Evolutionary conservation across 2,888 invertebrate genomes (phyloP), one percentile per base, ranked within the genome.

Genomic region (Melinaea menophilus): DNA sequence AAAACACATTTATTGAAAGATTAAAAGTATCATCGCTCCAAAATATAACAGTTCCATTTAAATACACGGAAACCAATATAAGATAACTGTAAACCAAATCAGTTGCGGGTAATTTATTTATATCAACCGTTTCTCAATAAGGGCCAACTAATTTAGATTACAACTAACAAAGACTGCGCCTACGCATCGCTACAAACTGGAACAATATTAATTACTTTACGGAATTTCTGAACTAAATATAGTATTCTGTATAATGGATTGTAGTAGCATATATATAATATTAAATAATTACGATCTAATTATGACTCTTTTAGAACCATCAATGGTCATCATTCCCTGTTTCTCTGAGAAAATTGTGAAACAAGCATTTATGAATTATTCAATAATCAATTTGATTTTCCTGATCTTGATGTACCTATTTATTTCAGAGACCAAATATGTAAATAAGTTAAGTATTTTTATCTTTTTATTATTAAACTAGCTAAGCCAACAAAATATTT

Each of bases 111-210:
- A 51, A 31, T 51, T 51, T 51, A 51, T 51, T 51, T 51, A 51
- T 51, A 51, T 51, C 51, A 51, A 51, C 51, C 31, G 31, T 51
- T 51, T 51, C 51, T 51, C 51, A 51, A 51, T 51, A 51, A 51
- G 51, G 51, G 3, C 51, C n/a, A n/a, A 31, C 22, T 51, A 51
- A 51, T 51, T 51, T 51, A 51, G 51, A 51, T 51, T 51, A 51
- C 51, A n/a, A 31, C 22, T 51, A 51, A 51, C 51, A 51, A 51
- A 51, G 51, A 51, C 22, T 31, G 51, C 31, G 31, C 51, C 51
- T 31, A 51, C 51, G 51, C 51, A 51, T 51, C 31, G 41, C 41
- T 41, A 41, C 41, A 41, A 41, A 41, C 31, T 31, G 31, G 22
- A 51, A 51, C 31, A 31, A 5, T 41, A 41, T 51, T 51, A 51